Base-by-base conservation (phyloP, 2,888 invertebrate genomes). In the Copidosoma aretas region DNA sequence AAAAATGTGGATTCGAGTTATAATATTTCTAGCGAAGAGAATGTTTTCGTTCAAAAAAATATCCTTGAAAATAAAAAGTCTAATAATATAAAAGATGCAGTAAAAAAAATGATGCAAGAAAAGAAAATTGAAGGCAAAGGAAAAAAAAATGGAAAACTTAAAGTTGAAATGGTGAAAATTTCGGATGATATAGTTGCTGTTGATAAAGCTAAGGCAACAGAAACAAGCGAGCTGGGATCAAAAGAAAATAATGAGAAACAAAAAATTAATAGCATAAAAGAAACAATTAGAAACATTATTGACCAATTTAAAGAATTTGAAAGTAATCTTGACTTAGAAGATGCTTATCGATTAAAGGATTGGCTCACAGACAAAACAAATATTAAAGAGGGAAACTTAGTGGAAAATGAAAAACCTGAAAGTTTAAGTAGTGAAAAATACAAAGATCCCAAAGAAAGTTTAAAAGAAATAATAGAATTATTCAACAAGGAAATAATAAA, bases 231-330 rank as follows among this genome's bases (percentile, higher is more conserved):
- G 8, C 8, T 32, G 12, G 43, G 12, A 46, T 46, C 43, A 12
- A 46, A 15, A 46, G 17, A 46, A 8, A 8, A n/a, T 64, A 73
- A 68, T 19, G 68, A 53, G 17, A 74, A 53, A 71, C 72, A 59
- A 61, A 63, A 70, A 65, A 64, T 58, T 22, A 25, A 80, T 54
- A 39, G 66, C 60, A 79, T 82, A 3, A 80, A 78, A 67, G 80
- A 83, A 66, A 82, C 78, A 60, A 83, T 84, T 68, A 77, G 77
- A 64, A 81, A 78, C 62, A 83, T 84, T 70, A 82, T 84, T 72
- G 77, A 77, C 69, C 82, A 83, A 67, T 82, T 83, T 68, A 80
- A 78, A 59, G 81, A 82, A 72, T 82, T 84, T 63, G 83, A 83
- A 70, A 78, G 79, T 64, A 76, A 81, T 68, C 78, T 83, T 49